Base-by-base conservation (phyloP, 2,113 vertebrate species). In the Syngnathus floridae region DNA sequence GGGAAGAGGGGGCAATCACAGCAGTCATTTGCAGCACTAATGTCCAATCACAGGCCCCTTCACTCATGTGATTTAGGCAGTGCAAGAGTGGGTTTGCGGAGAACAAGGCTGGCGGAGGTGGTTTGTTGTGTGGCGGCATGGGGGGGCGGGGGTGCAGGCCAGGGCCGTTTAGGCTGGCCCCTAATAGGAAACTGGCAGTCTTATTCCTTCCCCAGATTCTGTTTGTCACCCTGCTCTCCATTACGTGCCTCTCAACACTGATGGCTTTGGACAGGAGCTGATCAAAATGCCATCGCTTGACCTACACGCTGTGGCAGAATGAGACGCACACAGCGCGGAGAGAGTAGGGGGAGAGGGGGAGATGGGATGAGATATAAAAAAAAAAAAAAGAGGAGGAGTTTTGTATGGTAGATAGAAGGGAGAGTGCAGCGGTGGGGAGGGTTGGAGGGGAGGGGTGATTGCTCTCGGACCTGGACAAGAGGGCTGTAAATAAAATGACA, bases 401-500 rank as follows among this genome's bases (percentile, higher is more conserved):
- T 74, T 66, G 67, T 58, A 72, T 68, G 82, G 84, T 65, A 73
- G 83, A 78, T 66, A 75, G 72, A 74, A 70, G 69, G 66, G 49
- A 51, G 76, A 52, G 77, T 52, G 70, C 7, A 17, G 73, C 1
- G 43, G 78, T 11, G 67, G 63, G 45, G 52, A 71, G 36, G 69
- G 57, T 11, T 65, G 66, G 71, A 52, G 67, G 56, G 59, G 60
- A 74, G 70, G 79, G 83, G 82, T 67, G 80, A 80, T 81, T 67
- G 80, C 82, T 80, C 86, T 88, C 76, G 82, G 86, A 86, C 84
- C 79, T 67, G 86, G 86, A 88, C 86, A 86, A 87, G 88, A 89
- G 89, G 93, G 94, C 95, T 98, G 96, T 98, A 99, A 99, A 98
- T 99, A 98, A 99, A 99, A 98, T 98, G 97, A 98, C 97, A 99